Evolutionary conservation across 2,113 vertebrate species (phyloP), one percentile per base, ranked within the genome.

Genomic region (Lepisosteus osseus): DNA sequence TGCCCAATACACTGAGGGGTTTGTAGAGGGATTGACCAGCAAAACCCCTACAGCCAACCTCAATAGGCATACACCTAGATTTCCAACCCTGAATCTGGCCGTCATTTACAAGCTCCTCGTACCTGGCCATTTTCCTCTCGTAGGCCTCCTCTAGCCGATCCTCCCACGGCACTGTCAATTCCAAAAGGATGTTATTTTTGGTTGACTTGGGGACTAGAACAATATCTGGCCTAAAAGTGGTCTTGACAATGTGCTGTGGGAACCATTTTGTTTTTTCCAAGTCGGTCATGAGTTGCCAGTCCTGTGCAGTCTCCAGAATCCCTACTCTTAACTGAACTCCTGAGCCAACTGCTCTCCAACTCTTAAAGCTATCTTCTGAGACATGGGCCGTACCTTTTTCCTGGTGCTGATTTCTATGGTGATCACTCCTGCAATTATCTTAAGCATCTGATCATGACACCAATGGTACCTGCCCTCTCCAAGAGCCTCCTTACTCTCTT

Each of bases 361-460:
- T 47, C 57, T 17, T 29, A 62, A 61, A 29, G 57, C 57, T 1
- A 29, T 62, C 11, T 40, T 15, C 17, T 29, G 17, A 29, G 17
- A 29, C 17, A 29, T 29, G 17, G 17, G 17, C 17, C 17, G 17
- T 29, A 29, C 17, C 41, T 62, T 2, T 4, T 44, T 61, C 0
- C 4, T 14, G 42, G 41, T 29, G 42, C 57, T 0, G 9, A 61
- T 3, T 4, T 5, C 8, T 5, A n/a, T 54, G 47, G 6, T 8
- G 29, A 66, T 57, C 29, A 14, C 40, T 3, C 65, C 51, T 9
- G 54, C 51, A 7, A 57, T 66, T 6, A 29, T 13, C 41, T 66
- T 72, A 12, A 72, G 44, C 17, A 66, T 41, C n/a, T 66, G 63
- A 54, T 72, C 29, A 40, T 72, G 62, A 62, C 51, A 44, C 63